Percentiles rank a stretch among this genome's conserved stretches.
Evolutionary conservation across 2,113 vertebrate genomes (phyloP).

Genomic region (Phrynocephalus versicolor): DNA sequence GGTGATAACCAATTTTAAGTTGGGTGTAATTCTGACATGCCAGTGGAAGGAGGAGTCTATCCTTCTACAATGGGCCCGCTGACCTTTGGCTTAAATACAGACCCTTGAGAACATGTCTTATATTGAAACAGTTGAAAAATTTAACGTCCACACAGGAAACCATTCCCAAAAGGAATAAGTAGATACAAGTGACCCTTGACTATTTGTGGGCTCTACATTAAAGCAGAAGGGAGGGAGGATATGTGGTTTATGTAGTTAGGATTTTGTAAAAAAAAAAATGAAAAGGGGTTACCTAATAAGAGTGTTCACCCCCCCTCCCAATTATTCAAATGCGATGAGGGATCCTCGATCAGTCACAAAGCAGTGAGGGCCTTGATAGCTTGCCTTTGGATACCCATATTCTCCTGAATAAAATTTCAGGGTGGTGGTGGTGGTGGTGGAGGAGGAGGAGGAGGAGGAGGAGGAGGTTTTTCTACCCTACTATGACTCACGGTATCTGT

Average conservation of each 20-base stretch:
- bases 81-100: not conserved
- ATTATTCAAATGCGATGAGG: not conserved
- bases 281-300: constrained; percentile 7
- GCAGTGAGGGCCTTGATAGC: no score
- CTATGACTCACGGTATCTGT: not conserved
- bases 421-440: no score
- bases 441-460: no score
- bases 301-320: not conserved
- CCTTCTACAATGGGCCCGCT: not conserved
- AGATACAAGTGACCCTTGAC: not conserved
- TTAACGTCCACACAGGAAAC: not conserved
- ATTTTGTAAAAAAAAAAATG: not conserved
- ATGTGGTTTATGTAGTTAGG: not conserved
- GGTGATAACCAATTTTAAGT: not conserved
- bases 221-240: not conserved
- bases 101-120: not conserved
- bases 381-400: not conserved
- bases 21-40: not conserved
- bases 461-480: no score
- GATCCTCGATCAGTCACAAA: no score
- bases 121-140: not conserved
- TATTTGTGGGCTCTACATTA: not conserved
- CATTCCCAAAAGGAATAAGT: not conserved
- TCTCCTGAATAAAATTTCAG: not conserved
- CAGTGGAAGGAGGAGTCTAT: not conserved